These are phyloP conservation scores for Manis javanica DNA, from an alignment of 2,797 vertebrate genomes.

Conservation along the genomic window DNA sequence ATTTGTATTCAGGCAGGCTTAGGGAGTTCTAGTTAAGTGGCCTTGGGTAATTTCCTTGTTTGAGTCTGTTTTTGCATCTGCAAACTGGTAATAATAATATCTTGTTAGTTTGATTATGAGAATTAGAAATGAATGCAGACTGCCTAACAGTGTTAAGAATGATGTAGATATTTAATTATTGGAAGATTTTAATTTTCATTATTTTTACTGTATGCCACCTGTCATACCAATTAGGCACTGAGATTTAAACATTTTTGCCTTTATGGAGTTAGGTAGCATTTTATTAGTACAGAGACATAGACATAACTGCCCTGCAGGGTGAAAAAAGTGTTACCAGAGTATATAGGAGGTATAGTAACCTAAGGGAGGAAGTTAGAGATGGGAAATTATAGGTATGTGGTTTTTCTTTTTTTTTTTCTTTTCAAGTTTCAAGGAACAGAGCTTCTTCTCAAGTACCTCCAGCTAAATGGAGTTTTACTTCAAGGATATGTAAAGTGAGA, in stretches of 20 bases:
- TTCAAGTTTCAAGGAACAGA: background rate
- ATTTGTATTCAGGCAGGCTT: background rate
- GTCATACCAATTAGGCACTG: background rate
- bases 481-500: background rate
- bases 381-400: background rate
- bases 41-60: background rate
- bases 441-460: background rate
- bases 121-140: background rate
- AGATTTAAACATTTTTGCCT: background rate
- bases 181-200: background rate
- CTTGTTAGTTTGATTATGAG: background rate
- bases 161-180: constrained; percentile 26
- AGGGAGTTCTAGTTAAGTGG: background rate
- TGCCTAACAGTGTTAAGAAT: background rate
- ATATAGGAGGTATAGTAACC: background rate
- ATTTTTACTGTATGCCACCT: background rate
- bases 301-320: background rate
- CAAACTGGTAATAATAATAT: constrained; percentile 4
- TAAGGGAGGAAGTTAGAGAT: background rate
- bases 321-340: background rate
- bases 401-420: background rate
- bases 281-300: background rate
- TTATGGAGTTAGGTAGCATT: background rate
- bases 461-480: background rate
- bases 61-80: background rate